phyloP scores from a whole-genome alignment of 2,888 invertebrate genomes.

The Chouioia cunea region DNA sequence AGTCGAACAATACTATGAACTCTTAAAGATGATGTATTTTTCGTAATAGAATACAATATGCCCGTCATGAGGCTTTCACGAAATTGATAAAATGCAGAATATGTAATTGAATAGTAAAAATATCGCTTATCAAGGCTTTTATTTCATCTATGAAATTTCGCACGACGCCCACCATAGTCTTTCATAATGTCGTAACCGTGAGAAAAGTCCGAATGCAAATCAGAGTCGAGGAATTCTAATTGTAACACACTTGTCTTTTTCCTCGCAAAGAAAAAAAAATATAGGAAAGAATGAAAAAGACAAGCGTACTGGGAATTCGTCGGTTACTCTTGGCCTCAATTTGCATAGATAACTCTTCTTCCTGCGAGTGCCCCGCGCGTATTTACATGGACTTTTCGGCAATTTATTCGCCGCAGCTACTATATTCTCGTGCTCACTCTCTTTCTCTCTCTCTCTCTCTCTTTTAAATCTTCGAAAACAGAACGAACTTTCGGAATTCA shows the following conservation, averaged over 20 bases:
- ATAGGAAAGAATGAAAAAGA: neutral
- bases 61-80: no score
- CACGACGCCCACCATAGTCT: no score
- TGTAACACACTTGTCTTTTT: neutral
- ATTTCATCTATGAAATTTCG: no score
- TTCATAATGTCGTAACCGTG: neutral
- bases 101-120: no score
- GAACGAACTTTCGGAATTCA: no score
- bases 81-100: no score
- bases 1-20: no score
- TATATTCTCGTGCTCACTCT: neutral
- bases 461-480: no score
- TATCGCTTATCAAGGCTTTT: no score
- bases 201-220: neutral
- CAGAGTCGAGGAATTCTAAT: constrained; percentile 10
- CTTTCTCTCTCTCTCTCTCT: no score
- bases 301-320: neutral
- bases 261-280: neutral
- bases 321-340: constrained; percentile 19
- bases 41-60: no score
- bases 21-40: no score
- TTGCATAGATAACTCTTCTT: constrained; percentile 37
- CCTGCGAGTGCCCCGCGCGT: neutral
- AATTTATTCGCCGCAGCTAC: constrained; percentile 1
- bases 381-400: constrained; percentile 28